phyloP scores from a whole-genome alignment of 2,888 invertebrate species.

The Zaprionus lineosus region DNA sequence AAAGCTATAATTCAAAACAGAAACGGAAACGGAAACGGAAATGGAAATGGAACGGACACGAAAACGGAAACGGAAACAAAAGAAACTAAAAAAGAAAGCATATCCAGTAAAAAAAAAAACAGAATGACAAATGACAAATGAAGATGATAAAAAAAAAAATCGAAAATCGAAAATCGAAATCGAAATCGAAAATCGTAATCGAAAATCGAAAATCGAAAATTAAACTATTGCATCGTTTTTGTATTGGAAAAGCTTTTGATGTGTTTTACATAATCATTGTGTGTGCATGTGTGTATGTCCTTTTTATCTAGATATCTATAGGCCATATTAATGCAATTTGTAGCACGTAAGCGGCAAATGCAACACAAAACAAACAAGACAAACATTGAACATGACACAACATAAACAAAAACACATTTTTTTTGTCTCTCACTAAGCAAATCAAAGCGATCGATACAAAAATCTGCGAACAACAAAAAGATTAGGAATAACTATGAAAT shows the following conservation, averaged over 20 bases:
- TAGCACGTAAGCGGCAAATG: slow-evolving; percentile 55
- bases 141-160: not conserved
- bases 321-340: slow-evolving; percentile 75
- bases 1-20: not conserved
- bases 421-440: slow-evolving; percentile 8
- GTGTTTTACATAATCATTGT: slow-evolving; percentile 32
- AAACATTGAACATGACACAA: not conserved
- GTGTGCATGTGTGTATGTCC: slow-evolving; percentile 25
- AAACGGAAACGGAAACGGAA: not conserved
- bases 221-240: no score
- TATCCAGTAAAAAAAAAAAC: not conserved
- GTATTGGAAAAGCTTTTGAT: slow-evolving; percentile 19
- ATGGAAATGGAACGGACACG: not conserved
- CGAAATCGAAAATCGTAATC: not conserved
- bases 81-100: not conserved
- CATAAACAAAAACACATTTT: slow-evolving; percentile 20
- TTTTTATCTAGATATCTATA: slow-evolving; percentile 50
- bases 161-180: not conserved
- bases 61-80: slow-evolving; percentile 2
- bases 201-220: no score
- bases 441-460: slow-evolving; percentile 2
- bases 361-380: slow-evolving; percentile 17
- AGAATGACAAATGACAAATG: not conserved
- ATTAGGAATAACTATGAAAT: slow-evolving; percentile 1
- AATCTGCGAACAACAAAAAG: not conserved